Evolutionary conservation across 2,113 vertebrate species (phyloP).

Genomic region (Macquaria australasica): DNA sequence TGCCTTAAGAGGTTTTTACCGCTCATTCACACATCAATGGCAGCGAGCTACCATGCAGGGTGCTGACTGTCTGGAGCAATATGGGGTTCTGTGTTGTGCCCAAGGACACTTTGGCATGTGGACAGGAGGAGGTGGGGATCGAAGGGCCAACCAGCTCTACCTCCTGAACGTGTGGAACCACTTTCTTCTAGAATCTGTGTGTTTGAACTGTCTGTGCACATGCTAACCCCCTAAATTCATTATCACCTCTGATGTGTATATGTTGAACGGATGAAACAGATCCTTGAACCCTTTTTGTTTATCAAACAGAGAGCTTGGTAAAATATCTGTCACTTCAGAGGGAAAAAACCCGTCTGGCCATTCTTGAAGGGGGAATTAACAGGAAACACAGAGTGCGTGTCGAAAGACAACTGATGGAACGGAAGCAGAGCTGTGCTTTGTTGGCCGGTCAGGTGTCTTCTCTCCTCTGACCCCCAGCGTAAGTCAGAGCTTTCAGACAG

Average conservation of each 20-base stretch:
- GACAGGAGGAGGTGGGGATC: too few relatives aligned
- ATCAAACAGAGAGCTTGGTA: constrained; percentile 74
- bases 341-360: constrained; percentile 34
- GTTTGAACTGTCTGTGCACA: neutral
- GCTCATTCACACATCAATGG: too few relatives aligned
- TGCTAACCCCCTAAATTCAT: constrained; percentile 32
- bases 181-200: neutral
- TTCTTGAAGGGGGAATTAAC: constrained; percentile 62
- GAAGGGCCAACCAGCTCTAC: too few relatives aligned
- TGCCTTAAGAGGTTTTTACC: too few relatives aligned
- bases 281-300: constrained; percentile 77
- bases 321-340: constrained; percentile 79
- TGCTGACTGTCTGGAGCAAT: too few relatives aligned
- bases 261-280: constrained; percentile 65
- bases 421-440: constrained; percentile 75
- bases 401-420: constrained; percentile 76
- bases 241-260: constrained; percentile 52
- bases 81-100: too few relatives aligned
- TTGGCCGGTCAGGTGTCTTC: constrained; percentile 77
- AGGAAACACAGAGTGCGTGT: constrained; percentile 68
- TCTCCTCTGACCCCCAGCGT: constrained; percentile 44
- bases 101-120: too few relatives aligned
- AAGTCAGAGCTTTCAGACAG: constrained; percentile 23
- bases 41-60: too few relatives aligned
- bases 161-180: too few relatives aligned